Conservation (phyloP, 37 sponge, comb jelly and placozoan genomes). For the Aphrocallistes beatrix region DNA sequence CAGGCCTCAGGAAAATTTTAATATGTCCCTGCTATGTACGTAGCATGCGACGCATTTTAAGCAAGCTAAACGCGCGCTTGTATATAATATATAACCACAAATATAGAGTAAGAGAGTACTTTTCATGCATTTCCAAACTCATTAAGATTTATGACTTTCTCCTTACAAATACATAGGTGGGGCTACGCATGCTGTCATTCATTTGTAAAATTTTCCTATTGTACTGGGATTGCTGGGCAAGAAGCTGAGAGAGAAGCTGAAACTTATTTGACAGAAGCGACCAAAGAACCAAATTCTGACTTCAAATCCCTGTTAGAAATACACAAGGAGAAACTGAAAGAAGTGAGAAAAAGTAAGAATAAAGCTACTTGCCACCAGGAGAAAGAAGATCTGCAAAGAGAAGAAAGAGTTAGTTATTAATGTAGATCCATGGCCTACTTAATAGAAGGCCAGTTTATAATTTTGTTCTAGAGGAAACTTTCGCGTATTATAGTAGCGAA, state of each 20-base stretch:
- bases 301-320: background rate
- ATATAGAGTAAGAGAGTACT: no score
- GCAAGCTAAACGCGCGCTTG: no score
- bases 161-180: slow-evolving; percentile 59
- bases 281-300: background rate
- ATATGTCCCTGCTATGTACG: no score
- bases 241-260: slow-evolving; percentile 29
- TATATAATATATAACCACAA: no score
- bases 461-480: no score
- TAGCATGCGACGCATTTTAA: no score
- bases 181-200: slow-evolving; percentile 92
- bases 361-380: background rate
- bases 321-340: slow-evolving; percentile 23
- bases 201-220: slow-evolving; percentile 75
- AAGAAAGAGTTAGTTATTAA: background rate
- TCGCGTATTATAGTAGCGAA: no score
- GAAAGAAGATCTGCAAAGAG: background rate
- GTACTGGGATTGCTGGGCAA: slow-evolving; percentile 72
- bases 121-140: no score
- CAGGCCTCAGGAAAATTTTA: no score
- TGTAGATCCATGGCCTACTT: no score
- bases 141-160: no score
- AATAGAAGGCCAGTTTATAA: no score
- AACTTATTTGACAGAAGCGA: slow-evolving; percentile 23
- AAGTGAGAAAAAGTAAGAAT: slow-evolving; percentile 23